A percentile compares a stretch with the other conserved stretches of the same genome.
phyloP scores from a whole-genome alignment of 2,888 invertebrate genomes.

The Bombylius major region DNA sequence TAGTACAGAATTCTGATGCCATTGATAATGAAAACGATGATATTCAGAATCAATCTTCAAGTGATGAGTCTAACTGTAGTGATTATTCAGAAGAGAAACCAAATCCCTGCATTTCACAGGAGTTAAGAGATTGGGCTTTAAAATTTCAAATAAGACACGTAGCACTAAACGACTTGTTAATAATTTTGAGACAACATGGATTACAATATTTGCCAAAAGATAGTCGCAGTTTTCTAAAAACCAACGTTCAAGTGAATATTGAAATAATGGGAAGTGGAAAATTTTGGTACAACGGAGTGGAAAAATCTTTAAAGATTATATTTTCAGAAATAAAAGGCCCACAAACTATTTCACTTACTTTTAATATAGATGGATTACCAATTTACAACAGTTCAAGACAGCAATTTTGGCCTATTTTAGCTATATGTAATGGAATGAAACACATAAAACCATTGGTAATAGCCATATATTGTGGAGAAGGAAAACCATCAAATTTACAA shows the following conservation, averaged over 20 bases:
- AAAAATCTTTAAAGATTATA: neutral
- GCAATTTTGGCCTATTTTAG: conserved; percentile 2
- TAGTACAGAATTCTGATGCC: too few species aligned
- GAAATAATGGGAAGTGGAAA: neutral
- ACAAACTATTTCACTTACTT: neutral
- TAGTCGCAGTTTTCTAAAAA: neutral
- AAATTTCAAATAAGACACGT: neutral
- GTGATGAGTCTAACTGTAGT: too few species aligned
- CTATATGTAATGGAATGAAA: neutral
- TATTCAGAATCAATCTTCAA: too few species aligned
- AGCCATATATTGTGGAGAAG: neutral
- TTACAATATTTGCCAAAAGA: neutral
- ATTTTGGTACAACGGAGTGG: conserved; percentile 2
- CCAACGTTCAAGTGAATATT: neutral
- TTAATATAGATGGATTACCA: conserved; percentile 2
- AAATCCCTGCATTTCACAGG: neutral
- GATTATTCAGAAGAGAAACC: too few species aligned
- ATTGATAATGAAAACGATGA: too few species aligned
- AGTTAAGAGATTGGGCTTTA: neutral
- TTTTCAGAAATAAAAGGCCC: neutral
- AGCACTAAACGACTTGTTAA: neutral
- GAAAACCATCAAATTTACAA: neutral
- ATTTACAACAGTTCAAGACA: neutral
- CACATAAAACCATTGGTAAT: neutral
- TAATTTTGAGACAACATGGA: neutral